Evolutionary conservation across 92 coral and sea anemone species (phyloP).

Genomic region (Epizoanthus rinbou): DNA sequence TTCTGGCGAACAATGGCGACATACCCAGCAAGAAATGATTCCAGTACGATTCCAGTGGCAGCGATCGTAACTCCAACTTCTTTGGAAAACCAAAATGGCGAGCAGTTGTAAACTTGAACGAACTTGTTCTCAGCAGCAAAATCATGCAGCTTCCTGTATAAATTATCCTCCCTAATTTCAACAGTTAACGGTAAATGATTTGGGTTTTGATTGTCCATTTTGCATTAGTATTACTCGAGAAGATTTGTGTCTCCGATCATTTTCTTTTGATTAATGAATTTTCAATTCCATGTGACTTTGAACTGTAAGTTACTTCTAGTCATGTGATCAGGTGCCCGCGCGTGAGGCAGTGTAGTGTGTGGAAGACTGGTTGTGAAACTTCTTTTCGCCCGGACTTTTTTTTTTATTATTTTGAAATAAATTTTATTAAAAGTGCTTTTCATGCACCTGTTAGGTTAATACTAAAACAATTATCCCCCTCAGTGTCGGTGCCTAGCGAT

Average conservation of each 20-base stretch:
- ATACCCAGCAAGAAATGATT: constrained; percentile 13
- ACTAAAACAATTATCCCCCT: too few species aligned
- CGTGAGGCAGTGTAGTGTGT: constrained; percentile 19
- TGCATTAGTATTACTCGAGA: constrained; percentile 13
- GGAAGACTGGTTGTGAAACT: constrained; percentile 26
- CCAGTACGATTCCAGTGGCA: constrained; percentile 5
- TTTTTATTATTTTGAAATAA: constrained; percentile 16
- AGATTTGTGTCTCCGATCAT: constrained; percentile 10
- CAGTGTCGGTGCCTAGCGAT: too few species aligned
- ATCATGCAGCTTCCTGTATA: constrained; percentile 17
- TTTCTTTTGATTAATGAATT: not conserved
- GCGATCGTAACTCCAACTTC: constrained; percentile 31
- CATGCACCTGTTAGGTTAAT: not conserved
- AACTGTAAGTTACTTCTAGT: constrained; percentile 22
- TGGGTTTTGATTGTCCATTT: constrained; percentile 18
- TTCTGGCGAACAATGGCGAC: constrained; percentile 19
- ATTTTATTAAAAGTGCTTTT: constrained; percentile 13
- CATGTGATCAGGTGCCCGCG: constrained; percentile 25
- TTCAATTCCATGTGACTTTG: constrained; percentile 27
- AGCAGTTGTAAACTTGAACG: constrained; percentile 22
- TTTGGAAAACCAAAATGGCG: constrained; percentile 8
- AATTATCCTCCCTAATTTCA: constrained; percentile 24
- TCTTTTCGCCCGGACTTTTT: constrained; percentile 22
- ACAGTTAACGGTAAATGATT: constrained; percentile 17
- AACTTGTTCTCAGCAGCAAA: constrained; percentile 10